Evolutionary conservation across 2,797 vertebrate species (phyloP), one percentile per base, ranked within the genome.

Genomic region (Hipposideros larvatus): DNA sequence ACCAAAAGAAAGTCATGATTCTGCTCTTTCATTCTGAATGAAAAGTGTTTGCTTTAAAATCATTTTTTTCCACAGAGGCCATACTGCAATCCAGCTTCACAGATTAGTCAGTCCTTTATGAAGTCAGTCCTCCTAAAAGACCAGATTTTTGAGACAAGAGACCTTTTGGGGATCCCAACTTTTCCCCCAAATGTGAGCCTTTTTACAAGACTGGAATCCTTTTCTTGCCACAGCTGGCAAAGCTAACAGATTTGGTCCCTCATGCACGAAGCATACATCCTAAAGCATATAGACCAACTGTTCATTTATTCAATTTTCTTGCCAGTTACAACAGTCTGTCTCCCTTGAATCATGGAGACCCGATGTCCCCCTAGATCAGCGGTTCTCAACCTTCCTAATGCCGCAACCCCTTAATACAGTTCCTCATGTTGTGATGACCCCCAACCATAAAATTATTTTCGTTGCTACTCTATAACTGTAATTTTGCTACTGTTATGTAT

Each of bases 1-100:
- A 43, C 55, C 63, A 46, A 89, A 83, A 93, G 86, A 79, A 96
- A 96, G 65, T 71, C 65, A 4, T 66, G 26, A 94, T 87, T 95
- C 77, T 96, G 80, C 66, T 46, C 51, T 90, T 93, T 84, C 22
- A 24, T 82, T 91, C 22, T 80, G 75, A 93, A 51, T 63, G 71
- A 84, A 86, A 51, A 75, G 31, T 22, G 21, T 66, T 79, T 79
- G 43, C 63, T 86, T 78, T 68, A 74, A 68, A 94, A 37, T 14
- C 34, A 11, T 86, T 22, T 8, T 55, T 73, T 71, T 57, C 24
- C 43, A 15, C 31, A 19, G 37, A 51, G 77, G 15, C 28, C 5
- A 0, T 5, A 34, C 53, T 68, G 87, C 53, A 66, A 66, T 77
- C 11, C 53, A 51, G 14, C 14, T 19, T 87, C 41, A 63, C 51